Base-by-base conservation (phyloP, 2,113 vertebrate genomes). In the Oncorhynchus mykiss region DNA sequence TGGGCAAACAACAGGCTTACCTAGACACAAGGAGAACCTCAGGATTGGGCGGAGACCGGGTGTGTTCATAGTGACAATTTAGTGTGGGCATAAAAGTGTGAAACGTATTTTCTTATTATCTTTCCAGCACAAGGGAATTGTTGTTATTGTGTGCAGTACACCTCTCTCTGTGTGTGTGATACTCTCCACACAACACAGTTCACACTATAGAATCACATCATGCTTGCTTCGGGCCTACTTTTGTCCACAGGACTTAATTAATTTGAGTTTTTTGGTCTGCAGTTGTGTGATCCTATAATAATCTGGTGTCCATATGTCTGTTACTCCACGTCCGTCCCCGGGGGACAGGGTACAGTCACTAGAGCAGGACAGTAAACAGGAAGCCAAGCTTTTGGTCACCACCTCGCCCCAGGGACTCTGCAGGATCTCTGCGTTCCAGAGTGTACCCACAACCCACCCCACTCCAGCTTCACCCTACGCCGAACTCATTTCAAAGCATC, bases 241-340 rank as follows among this genome's bases (percentile, higher is more conserved):
- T 45, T 45, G 39, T 45, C 39, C 39, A 45, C 39, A 45, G 8
- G 39, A 45, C 39, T 45, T 45, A 11, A 45, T 45, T 45, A 0
- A 45, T 45, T 45, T 0, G 39, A 45, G 7, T 3, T 45, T 45
- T 45, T 45, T 45, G 39, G 39, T 45, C 39, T 45, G 9, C 39
- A 11, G 39, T 45, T 45, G 39, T 45, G 9, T 45, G 39, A 45
- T 45, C 39, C 8, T 76, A 69, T 67, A 24, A 45, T 62, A 16
- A 70, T 87, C 85, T 90, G 87, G 70, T 22, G 71, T 70, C 83
- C 80, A 90, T 70, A 77, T 88, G 87, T 83, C 25, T 48, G 48
- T 65, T 62, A n/a, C 59, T 62, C 59, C 59, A 22, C 20, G 29
- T 39, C 8, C 2, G 18, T 78, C 80, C 77, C 67, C 1, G 67